Evolutionary conservation across 2,888 invertebrate species (phyloP).

Genomic region (Liodrosophila aerea): DNA sequence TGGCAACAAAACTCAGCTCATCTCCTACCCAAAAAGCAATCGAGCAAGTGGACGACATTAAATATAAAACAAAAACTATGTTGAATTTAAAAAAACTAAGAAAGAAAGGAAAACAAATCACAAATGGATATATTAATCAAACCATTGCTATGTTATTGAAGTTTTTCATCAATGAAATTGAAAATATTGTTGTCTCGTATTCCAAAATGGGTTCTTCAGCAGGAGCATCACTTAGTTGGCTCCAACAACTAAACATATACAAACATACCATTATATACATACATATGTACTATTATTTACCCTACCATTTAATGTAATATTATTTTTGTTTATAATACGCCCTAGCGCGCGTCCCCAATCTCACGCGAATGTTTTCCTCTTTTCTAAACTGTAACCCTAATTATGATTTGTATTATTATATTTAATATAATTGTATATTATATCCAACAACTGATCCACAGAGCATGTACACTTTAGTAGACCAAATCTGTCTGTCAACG

Average conservation of each 20-base stretch:
- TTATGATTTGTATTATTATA: conserved; percentile 47
- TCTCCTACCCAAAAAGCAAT: conserved; percentile 23
- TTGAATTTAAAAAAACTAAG: conserved; percentile 43
- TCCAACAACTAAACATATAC: conserved; percentile 28
- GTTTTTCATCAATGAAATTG: conserved; percentile 72
- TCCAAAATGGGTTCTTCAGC: conserved; percentile 65
- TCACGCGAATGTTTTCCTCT: conserved; percentile 41
- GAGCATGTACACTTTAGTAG: conserved; percentile 47
- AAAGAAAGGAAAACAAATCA: conserved; percentile 25
- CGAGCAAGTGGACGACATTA: conserved; percentile 46
- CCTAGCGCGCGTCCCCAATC: conserved; percentile 59
- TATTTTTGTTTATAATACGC: conserved; percentile 53
- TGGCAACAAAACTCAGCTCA: neutral
- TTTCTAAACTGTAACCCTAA: conserved; percentile 26
- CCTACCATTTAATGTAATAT: conserved; percentile 35
- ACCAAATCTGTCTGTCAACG: conserved; percentile 60
- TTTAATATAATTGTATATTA: conserved; percentile 24
- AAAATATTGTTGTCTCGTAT: conserved; percentile 61
- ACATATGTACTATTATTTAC: conserved; percentile 40
- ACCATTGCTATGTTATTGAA: conserved; percentile 47
- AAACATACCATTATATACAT: conserved; percentile 61
- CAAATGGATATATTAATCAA: conserved; percentile 16
- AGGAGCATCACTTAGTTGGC: conserved; percentile 25
- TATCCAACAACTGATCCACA: conserved; percentile 32
- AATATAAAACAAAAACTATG: conserved; percentile 20